Percentiles rank a stretch among this genome's conserved stretches.
Evolutionary conservation across 2,888 invertebrate species (phyloP).

Genomic region (Leptinotarsa peninsularis): DNA sequence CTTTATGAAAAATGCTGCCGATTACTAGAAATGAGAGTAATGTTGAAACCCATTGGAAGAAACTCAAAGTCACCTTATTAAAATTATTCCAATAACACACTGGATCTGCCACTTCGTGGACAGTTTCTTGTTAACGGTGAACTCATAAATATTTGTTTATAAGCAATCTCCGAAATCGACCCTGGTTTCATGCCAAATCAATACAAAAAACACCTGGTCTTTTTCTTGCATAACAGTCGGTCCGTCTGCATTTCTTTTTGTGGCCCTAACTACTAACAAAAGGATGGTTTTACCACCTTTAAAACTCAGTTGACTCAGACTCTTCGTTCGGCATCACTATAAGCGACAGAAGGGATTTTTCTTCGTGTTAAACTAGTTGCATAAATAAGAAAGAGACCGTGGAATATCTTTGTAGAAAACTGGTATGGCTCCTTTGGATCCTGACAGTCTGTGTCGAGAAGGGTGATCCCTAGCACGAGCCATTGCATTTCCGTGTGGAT

Average conservation of each 20-base stretch:
- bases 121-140: slow-evolving; percentile 7
- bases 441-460: slow-evolving; percentile 21
- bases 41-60: too few relatives aligned
- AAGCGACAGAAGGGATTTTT: slow-evolving; percentile 29
- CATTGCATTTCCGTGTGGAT: slow-evolving; percentile 41
- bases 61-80: too few relatives aligned
- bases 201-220: slow-evolving; percentile 63
- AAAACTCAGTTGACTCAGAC: slow-evolving; percentile 36
- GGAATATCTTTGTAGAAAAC: slow-evolving; percentile 14
- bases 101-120: neutral
- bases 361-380: slow-evolving; percentile 37
- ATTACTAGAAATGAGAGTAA: too few relatives aligned
- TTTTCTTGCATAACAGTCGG: slow-evolving; percentile 60
- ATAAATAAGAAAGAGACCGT: slow-evolving; percentile 39
- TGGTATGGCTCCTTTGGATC: slow-evolving; percentile 15
- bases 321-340: neutral
- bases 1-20: too few relatives aligned
- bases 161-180: slow-evolving; percentile 23
- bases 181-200: slow-evolving; percentile 57
- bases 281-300: slow-evolving; percentile 43
- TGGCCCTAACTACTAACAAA: slow-evolving; percentile 45
- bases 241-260: slow-evolving; percentile 53
- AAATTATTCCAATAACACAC: neutral
- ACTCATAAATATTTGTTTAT: slow-evolving; percentile 17
- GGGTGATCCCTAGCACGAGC: slow-evolving; percentile 37